phyloP scores from a whole-genome alignment of 2,888 invertebrate species.

The Leptinotarsa rubiginosa region DNA sequence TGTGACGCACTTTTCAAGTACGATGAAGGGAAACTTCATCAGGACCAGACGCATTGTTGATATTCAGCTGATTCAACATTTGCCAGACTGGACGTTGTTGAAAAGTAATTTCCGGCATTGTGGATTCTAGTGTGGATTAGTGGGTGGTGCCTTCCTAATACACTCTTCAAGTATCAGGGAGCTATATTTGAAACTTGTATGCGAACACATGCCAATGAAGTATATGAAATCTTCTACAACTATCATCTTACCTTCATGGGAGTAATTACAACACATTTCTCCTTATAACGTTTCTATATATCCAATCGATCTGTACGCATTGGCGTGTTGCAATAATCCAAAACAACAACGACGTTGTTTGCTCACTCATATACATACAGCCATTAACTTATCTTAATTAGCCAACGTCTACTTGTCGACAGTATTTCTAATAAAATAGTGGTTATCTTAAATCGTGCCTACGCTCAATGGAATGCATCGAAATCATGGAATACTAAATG shows the following conservation, averaged over 20 bases:
- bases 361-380: conserved; percentile 12
- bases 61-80: too few species aligned
- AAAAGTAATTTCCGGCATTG: too few species aligned
- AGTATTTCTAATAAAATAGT: conserved; percentile 37
- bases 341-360: conserved; percentile 10
- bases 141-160: too few species aligned
- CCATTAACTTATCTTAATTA: conserved; percentile 41
- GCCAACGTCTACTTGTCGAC: conserved; percentile 38
- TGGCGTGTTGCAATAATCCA: not conserved
- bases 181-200: too few species aligned
- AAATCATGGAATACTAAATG: conserved; percentile 42
- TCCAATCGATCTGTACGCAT: not conserved
- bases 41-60: too few species aligned
- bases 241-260: not conserved
- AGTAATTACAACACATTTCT: not conserved
- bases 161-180: too few species aligned
- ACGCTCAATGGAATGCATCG: conserved; percentile 28
- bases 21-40: too few species aligned
- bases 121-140: too few species aligned
- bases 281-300: not conserved
- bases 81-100: too few species aligned
- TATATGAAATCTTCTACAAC: too few species aligned
- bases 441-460: conserved; percentile 35
- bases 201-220: too few species aligned
- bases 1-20: too few species aligned